Evolutionary conservation across 92 coral and sea anemone species (phyloP), one percentile per base, ranked within the genome.

Genomic region (Nematostella vectensis): DNA sequence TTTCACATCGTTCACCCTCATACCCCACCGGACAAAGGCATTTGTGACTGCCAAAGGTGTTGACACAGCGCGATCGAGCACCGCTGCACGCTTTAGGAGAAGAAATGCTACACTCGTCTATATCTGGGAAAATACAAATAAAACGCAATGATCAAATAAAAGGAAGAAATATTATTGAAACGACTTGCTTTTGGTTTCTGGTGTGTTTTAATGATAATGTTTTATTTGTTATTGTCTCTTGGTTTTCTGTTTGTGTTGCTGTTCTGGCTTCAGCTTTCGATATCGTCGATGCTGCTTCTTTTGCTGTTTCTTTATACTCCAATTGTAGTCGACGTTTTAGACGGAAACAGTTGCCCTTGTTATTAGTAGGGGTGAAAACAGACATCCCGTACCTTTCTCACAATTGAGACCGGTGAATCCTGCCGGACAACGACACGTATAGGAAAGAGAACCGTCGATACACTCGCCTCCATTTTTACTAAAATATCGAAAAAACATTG

Each of bases 1-100:
- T 61, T 11, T 61, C 24, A 62, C 94, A 85, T 28, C 54, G 65
- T 3, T 37, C 31, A 3, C 88, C 94, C 1, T 70, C 51, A 23
- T 48, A 47, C 1, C 94, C 94, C 17, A 29, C 44, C 1, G 77
- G 88, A 49, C 94, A 85, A 0, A 51, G 47, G 54, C 88, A 85
- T 15, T 27, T 39, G 58, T 70, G 71, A 55, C 84, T 70, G 2
- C 83, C 83, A 1, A 42, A 12, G 25, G 57, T 83, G 61, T 80
- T 73, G 15, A 65, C 24, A n/a, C 94, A 80, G 0, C 1, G 18
- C 1, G 49, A 29, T 11, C 73, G 76, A 19, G 59, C 58, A 15
- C 60, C 49, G 31, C 18, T 45, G 23, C 94, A 75, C 1, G 22
- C 9, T 61, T 15, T 22, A 13, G 69, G 54, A 8, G 25, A n/a